Conservation (phyloP, 2,113 vertebrate genomes). For the Epinephelus fuscoguttatus region DNA sequence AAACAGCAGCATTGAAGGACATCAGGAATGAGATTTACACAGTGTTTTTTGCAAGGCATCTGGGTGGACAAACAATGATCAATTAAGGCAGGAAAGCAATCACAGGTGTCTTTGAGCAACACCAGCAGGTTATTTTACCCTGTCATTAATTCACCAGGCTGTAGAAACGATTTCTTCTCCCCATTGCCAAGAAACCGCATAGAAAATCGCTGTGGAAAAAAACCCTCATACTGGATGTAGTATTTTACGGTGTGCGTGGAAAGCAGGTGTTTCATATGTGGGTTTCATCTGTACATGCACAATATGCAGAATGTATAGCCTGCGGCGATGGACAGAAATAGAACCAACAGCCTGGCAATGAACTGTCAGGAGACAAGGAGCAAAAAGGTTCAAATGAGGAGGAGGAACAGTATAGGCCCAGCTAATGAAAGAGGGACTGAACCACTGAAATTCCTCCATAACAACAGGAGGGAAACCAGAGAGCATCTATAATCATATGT, state of each 20-base stretch:
- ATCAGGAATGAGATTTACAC: constrained; percentile 33
- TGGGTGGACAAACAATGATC: constrained; percentile 45
- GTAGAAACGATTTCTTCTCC: constrained; percentile 2
- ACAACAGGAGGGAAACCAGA: constrained; percentile 68
- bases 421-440: constrained; percentile 69
- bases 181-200: neutral
- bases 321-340: constrained; percentile 77
- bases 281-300: constrained; percentile 74
- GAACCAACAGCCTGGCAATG: constrained; percentile 81
- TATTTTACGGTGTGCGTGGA: constrained; percentile 49
- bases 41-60: constrained; percentile 17
- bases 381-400: constrained; percentile 77
- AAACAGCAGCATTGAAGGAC: constrained; percentile 59
- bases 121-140: constrained; percentile 3
- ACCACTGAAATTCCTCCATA: constrained; percentile 68
- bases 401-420: constrained; percentile 69
- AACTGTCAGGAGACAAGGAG: constrained; percentile 80
- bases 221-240: constrained; percentile 8
- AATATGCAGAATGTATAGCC: constrained; percentile 82
- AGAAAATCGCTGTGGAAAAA: constrained; percentile 17
- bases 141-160: constrained; percentile 36
- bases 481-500: constrained; percentile 77
- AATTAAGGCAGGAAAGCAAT: constrained; percentile 23
- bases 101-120: constrained; percentile 11
- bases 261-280: constrained; percentile 79